phyloP scores from a whole-genome alignment of 2,113 vertebrate genomes.

The Menidia beryllina region DNA sequence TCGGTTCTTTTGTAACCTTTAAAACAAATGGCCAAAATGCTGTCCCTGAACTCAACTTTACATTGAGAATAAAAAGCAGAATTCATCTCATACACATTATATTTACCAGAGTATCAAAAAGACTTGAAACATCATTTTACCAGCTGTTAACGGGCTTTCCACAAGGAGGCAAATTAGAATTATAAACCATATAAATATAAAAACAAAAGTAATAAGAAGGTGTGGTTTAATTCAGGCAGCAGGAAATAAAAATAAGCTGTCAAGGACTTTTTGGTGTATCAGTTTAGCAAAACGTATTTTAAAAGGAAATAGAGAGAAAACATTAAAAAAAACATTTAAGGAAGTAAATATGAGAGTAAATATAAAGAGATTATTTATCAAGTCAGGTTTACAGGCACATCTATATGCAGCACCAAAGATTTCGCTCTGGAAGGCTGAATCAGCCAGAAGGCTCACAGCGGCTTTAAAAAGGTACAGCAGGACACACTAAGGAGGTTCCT shows the following conservation, averaged over 20 bases:
- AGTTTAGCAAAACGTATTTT: slow-evolving; percentile 11
- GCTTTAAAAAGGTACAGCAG: slow-evolving; percentile 43
- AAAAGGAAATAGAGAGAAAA: slow-evolving; percentile 47
- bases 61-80: slow-evolving; percentile 32
- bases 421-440: slow-evolving; percentile 12
- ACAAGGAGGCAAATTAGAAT: background rate
- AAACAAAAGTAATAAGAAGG: background rate
- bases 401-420: slow-evolving; percentile 45
- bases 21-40: background rate
- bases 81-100: slow-evolving; percentile 39
- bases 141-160: background rate
- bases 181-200: slow-evolving; percentile 42
- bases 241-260: background rate
- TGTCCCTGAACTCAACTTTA: slow-evolving; percentile 16
- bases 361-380: slow-evolving; percentile 32
- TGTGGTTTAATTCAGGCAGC: slow-evolving; percentile 4
- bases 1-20: background rate
- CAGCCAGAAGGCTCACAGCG: background rate
- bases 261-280: background rate
- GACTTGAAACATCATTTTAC: background rate
- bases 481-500: slow-evolving; percentile 48
- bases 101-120: slow-evolving; percentile 9
- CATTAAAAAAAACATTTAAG: slow-evolving; percentile 10
- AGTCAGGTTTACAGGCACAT: slow-evolving; percentile 30
- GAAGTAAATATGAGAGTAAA: slow-evolving; percentile 50